These are phyloP conservation scores for Montipora capitata DNA, from an alignment of 92 coral and sea anemone genomes.

Conservation along the genomic window DNA sequence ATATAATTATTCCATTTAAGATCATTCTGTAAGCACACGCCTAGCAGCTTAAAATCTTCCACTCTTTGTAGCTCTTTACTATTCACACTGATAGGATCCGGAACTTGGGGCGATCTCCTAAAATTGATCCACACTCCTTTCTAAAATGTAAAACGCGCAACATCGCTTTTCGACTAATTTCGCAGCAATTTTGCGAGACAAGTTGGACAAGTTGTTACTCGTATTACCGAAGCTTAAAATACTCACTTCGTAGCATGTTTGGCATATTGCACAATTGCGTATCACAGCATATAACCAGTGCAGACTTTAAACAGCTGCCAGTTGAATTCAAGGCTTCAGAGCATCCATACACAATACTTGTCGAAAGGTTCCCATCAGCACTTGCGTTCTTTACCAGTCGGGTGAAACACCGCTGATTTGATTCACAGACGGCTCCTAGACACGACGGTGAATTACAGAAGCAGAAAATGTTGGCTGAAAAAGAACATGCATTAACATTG, in stretches of 20 bases:
- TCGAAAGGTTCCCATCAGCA: constrained; percentile 36
- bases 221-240: neutral
- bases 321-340: constrained; percentile 22
- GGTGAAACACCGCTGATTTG: constrained; percentile 73
- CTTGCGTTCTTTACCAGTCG: constrained; percentile 1
- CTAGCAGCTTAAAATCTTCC: too few relatives aligned
- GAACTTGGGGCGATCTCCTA: too few relatives aligned
- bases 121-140: too few relatives aligned
- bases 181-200: too few relatives aligned
- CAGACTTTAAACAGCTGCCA: constrained; percentile 8
- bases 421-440: constrained; percentile 63
- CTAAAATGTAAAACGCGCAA: neutral
- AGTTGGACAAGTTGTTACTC: too few relatives aligned
- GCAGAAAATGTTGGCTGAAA: constrained; percentile 54
- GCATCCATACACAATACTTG: constrained; percentile 40
- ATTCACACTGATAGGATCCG: too few relatives aligned
- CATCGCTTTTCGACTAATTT: too few relatives aligned
- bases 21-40: too few relatives aligned
- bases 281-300: constrained; percentile 34
- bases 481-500: neutral
- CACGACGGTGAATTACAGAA: constrained; percentile 75
- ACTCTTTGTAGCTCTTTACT: too few relatives aligned
- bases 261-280: constrained; percentile 46
- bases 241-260: constrained; percentile 47
- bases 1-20: too few relatives aligned